Percentiles rank a stretch among this genome's conserved stretches.
Conservation (phyloP, 2,888 invertebrate genomes). For the Drosophila atripex region DNA sequence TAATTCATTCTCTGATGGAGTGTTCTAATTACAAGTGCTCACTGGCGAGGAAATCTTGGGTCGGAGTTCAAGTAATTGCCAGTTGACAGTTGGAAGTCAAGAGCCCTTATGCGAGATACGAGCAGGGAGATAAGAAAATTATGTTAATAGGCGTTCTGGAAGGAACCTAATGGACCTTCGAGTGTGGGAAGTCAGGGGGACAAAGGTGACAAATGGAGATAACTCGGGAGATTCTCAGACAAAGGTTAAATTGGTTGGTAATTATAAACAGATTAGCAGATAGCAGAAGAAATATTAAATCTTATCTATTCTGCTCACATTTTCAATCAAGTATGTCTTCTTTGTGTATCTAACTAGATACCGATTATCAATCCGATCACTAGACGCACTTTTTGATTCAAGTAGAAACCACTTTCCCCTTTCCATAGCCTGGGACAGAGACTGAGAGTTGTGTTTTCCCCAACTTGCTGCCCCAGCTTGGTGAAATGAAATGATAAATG, state of each 20-base stretch:
- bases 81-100: constrained; percentile 62
- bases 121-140: constrained; percentile 34
- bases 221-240: not conserved
- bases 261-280: not conserved
- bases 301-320: not conserved
- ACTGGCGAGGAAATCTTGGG: constrained; percentile 37
- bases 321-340: not conserved
- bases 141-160: constrained; percentile 14
- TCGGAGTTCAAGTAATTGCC: constrained; percentile 72
- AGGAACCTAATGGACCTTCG: constrained; percentile 14
- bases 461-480: constrained; percentile 17
- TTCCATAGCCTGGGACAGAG: constrained; percentile 30
- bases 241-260: not conserved
- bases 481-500: constrained; percentile 73
- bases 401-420: constrained; percentile 31
- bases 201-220: not conserved
- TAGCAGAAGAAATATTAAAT: not conserved
- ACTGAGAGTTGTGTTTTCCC: constrained; percentile 20
- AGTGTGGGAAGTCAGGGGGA: constrained; percentile 5
- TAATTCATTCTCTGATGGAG: constrained; percentile 50
- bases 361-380: constrained; percentile 23
- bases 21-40: constrained; percentile 61
- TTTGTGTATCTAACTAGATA: constrained; percentile 4
- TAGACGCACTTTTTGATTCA: constrained; percentile 20
- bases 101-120: constrained; percentile 59